phyloP scores from a whole-genome alignment of 2,797 vertebrate genomes.

The Okamejei kenojei region DNA sequence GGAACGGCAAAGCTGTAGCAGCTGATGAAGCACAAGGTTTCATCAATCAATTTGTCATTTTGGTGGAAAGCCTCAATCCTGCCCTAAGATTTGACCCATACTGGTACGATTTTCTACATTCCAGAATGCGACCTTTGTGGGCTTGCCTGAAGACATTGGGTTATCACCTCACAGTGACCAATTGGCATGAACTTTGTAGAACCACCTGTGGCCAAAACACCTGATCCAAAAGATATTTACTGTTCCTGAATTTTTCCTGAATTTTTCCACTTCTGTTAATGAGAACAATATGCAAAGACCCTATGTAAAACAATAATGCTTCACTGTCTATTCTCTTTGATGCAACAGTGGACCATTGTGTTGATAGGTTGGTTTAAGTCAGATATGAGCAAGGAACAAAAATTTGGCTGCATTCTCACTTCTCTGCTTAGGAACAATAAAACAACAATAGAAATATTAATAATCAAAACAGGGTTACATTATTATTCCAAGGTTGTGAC shows the following conservation, averaged over 20 bases:
- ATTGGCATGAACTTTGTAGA: neutral
- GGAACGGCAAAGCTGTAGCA: neutral
- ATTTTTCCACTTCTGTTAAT: neutral
- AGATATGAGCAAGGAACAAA: too few species aligned
- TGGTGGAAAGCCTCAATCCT: neutral
- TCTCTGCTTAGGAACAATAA: neutral
- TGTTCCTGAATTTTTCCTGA: neutral
- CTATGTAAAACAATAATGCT: neutral
- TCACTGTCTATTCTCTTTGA: constrained; percentile 15
- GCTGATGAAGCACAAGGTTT: neutral
- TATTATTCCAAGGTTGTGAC: neutral
- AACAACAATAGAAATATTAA: neutral
- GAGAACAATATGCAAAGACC: neutral
- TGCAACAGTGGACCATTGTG: constrained; percentile 14
- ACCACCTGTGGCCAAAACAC: too few species aligned
- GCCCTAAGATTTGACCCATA: neutral
- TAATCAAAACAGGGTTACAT: neutral
- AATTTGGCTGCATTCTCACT: neutral
- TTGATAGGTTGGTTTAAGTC: neutral
- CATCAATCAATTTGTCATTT: neutral
- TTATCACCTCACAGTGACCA: neutral
- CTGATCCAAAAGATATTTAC: neutral
- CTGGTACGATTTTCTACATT: neutral
- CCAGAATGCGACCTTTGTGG: neutral
- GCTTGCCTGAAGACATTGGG: too few species aligned